Evolutionary conservation across 2,113 vertebrate genomes (phyloP).

Genomic region (Rhombomys opimus): DNA sequence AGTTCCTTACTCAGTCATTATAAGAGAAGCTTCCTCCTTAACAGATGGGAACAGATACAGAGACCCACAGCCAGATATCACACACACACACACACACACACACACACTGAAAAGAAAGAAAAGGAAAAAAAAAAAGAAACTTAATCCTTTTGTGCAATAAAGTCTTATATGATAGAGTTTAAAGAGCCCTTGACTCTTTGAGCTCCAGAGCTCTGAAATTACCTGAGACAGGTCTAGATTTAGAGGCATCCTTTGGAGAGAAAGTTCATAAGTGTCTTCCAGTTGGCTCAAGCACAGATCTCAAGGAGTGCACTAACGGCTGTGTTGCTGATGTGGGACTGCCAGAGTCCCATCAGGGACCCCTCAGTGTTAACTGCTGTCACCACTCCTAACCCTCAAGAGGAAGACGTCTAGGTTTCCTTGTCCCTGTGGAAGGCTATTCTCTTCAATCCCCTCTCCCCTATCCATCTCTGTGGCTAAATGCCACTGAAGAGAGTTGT

Average conservation of each 20-base stretch:
- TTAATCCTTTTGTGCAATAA: neutral
- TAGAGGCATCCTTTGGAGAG: neutral
- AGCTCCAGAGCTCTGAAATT: neutral
- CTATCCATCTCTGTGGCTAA: neutral
- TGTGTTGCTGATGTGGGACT: neutral
- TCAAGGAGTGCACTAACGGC: neutral
- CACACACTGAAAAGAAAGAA: neutral
- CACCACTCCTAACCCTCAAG: neutral
- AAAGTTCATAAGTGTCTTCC: neutral
- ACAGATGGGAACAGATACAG: neutral
- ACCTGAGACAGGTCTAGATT: neutral
- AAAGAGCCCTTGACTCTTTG: neutral
- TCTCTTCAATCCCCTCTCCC: neutral
- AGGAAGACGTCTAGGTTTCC: neutral
- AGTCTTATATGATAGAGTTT: neutral
- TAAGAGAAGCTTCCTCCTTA: neutral
- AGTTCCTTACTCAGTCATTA: neutral
- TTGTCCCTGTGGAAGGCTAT: neutral
- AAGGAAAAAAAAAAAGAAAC: neutral
- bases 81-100: neutral
- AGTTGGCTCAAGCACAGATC: neutral
- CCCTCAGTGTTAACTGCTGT: neutral
- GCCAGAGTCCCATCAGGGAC: neutral
- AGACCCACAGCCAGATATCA: neutral
- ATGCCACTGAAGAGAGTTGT: neutral